Base-by-base conservation (phyloP, 2,113 vertebrate species). In the Engraulis encrasicolus region DNA sequence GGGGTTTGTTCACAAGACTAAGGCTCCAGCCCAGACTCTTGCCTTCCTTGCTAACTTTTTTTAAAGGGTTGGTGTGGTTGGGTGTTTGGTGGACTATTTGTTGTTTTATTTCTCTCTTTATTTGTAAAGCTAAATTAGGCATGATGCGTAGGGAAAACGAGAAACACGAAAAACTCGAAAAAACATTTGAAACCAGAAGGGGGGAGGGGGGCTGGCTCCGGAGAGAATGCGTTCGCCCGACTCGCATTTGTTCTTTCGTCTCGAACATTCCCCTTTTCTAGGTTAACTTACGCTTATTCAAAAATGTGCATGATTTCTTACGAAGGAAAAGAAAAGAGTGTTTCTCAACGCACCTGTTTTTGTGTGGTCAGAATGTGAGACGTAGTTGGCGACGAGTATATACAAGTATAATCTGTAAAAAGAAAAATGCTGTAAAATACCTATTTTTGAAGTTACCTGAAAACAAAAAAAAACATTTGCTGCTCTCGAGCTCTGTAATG, bases 311-410 rank as follows among this genome's bases (percentile, higher is more conserved):
- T 96, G 95, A 91, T 91, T 92, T 92, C 91, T 91, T 84, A 92
- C 88, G 89, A 86, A 37, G 81, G 81, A 87, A 84, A 71, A 78
- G 80, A 82, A 79, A 92, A 89, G 88, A 90, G 92, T 91, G 94
- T 93, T 93, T 92, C 89, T 94, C 87, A 81, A 91, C 91, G 89
- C 92, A 95, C 93, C 93, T 92, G 92, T 95, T 95, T 92, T 89
- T 94, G 90, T 93, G 94, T 95, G 94, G 92, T 94, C 91, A 94
- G 94, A 94, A 94, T 95, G 94, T 94, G 92, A 93, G 94, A 89
- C 82, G 84, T 94, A 94, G 93, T 95, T 92, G 92, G 89, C 92
- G 83, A 92, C 93, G 93, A 94, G 92, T 93, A 93, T 95, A 94
- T 92, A 87, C 82, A 87, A 94, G 92, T 94, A 94, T 95, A 95